Percentiles rank a stretch among this genome's conserved stretches.
Conservation (phyloP, 2,888 invertebrate species). For the Anticlea derivata region DNA sequence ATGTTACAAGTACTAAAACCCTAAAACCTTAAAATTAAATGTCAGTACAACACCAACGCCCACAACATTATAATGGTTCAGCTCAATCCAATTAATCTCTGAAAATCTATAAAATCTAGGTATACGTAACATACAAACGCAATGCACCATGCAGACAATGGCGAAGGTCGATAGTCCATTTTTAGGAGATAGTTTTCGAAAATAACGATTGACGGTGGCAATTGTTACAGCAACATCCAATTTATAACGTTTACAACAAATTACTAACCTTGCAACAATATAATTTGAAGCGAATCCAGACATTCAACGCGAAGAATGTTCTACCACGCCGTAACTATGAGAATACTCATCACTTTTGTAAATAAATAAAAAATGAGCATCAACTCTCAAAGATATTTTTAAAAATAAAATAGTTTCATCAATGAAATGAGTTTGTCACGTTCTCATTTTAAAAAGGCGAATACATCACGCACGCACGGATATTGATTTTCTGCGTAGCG, state of each 20-base stretch:
- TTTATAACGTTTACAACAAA: constrained; percentile 38
- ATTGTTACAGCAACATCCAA: constrained; percentile 10
- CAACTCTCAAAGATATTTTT: constrained; percentile 77
- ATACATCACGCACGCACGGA: constrained; percentile 75
- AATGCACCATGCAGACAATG: constrained; percentile 84
- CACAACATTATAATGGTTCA: background rate
- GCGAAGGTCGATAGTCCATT: constrained; percentile 79
- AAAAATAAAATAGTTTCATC: constrained; percentile 77
- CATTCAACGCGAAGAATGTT: constrained; percentile 76
- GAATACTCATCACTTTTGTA: constrained; percentile 81
- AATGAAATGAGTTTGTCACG: constrained; percentile 77
- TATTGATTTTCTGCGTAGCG: constrained; percentile 80
- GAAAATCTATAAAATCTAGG: constrained; percentile 39
- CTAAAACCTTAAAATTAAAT: background rate
- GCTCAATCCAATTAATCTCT: constrained; percentile 4
- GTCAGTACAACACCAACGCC: constrained; percentile 3
- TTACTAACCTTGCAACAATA: constrained; percentile 75
- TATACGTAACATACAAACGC: constrained; percentile 60
- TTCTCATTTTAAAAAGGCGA: constrained; percentile 82
- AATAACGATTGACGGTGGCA: constrained; percentile 24
- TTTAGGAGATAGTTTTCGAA: constrained; percentile 44
- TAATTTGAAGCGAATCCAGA: constrained; percentile 73
- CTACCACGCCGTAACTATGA: constrained; percentile 83
- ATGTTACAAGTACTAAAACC: too few relatives aligned
- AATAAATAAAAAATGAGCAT: constrained; percentile 84